Evolutionary conservation across 2,888 invertebrate species (phyloP).

Genomic region (Venustoraphidia nigricollis): DNA sequence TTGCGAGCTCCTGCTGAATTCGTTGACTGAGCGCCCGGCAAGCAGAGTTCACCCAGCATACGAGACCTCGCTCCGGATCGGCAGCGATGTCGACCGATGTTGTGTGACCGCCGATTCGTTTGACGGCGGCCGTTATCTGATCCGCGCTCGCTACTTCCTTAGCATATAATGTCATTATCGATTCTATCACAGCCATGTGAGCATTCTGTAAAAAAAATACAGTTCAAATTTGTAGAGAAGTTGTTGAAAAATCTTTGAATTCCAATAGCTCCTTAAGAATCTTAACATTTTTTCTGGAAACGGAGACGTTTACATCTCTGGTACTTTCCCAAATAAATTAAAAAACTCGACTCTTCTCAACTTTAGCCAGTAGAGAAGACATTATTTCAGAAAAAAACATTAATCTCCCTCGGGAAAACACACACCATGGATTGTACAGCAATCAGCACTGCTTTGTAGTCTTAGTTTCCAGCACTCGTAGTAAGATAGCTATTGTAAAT

Average conservation of each 20-base stretch:
- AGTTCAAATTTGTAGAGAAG: not conserved
- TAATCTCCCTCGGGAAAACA: too few species aligned
- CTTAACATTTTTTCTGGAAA: not conserved
- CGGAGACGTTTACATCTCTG: too few species aligned
- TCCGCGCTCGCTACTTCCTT: constrained; percentile 84
- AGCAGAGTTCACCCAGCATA: constrained; percentile 82
- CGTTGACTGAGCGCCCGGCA: constrained; percentile 57
- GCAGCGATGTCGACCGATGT: constrained; percentile 21
- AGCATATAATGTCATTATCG: constrained; percentile 85
- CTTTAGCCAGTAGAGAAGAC: too few species aligned
- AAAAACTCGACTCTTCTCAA: too few species aligned
- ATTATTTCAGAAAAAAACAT: too few species aligned
- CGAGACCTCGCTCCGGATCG: constrained; percentile 67
- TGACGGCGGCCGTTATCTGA: constrained; percentile 70
- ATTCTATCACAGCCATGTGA: constrained; percentile 91
- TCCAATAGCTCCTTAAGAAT: not conserved
- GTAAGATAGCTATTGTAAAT: too few species aligned
- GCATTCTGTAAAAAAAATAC: constrained; percentile 52
- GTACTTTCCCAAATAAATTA: too few species aligned
- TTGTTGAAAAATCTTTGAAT: not conserved
- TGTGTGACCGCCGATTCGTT: constrained; percentile 47
- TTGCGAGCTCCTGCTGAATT: constrained; percentile 31
- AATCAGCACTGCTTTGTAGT: too few species aligned
- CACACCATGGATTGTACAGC: too few species aligned
- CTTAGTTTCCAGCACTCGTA: too few species aligned